phyloP scores from a whole-genome alignment of 2,113 vertebrate genomes.

The Brienomyrus longianalis region DNA sequence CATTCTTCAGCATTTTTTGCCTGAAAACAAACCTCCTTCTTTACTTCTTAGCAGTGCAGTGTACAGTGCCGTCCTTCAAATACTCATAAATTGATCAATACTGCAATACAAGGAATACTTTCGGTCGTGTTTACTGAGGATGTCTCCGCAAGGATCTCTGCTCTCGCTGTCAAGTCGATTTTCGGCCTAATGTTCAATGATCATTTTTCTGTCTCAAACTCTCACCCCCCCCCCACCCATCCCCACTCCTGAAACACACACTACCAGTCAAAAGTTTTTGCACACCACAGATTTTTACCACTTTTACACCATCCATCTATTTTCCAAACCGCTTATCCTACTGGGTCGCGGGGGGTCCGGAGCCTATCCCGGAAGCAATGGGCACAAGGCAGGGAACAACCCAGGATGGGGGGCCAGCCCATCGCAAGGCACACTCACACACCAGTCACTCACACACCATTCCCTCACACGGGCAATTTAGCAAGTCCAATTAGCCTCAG shows the following conservation, averaged over 20 bases:
- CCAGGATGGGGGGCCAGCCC: too few species aligned
- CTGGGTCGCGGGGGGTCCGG: too few species aligned
- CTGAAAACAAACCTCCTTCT: neutral
- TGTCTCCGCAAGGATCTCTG: neutral
- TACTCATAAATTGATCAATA: conserved; percentile 3
- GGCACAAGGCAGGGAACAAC: too few species aligned
- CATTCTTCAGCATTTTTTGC: neutral
- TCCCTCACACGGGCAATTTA: too few species aligned
- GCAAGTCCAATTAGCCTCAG: too few species aligned
- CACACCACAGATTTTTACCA: neutral
- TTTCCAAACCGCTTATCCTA: too few species aligned
- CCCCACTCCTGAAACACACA: neutral
- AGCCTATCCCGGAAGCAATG: too few species aligned
- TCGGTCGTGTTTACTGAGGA: neutral
- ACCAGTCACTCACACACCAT: too few species aligned
- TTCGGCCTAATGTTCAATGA: neutral
- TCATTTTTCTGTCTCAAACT: neutral
- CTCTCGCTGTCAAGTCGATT: neutral
- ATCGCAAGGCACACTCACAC: too few species aligned
- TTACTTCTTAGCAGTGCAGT: neutral
- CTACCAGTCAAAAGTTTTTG: neutral
- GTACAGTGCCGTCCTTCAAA: too few species aligned
- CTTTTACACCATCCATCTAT: neutral
- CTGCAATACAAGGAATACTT: neutral
- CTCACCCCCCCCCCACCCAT: neutral